Evolutionary conservation across 2,888 invertebrate species (phyloP).

Genomic region (Lasius platythorax): DNA sequence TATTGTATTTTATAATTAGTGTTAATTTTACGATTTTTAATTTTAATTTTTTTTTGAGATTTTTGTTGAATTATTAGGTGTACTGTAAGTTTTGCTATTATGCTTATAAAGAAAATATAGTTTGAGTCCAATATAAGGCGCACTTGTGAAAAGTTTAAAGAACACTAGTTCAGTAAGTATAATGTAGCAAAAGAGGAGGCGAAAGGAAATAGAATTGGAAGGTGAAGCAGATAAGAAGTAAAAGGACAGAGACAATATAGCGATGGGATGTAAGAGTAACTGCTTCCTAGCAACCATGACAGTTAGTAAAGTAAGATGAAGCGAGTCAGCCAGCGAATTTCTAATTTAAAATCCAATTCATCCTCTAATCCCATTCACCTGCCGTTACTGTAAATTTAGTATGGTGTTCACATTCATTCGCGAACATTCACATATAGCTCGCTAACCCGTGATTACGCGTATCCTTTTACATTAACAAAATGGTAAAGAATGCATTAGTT

Average conservation of each 20-base stretch:
- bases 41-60: not conserved
- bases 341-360: slow-evolving; percentile 58
- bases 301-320: slow-evolving; percentile 52
- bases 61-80: not conserved
- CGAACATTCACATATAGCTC: not conserved
- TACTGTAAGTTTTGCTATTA: slow-evolving; percentile 1
- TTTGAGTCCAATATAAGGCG: not conserved
- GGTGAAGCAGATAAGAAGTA: not conserved
- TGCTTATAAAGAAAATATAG: slow-evolving; percentile 16
- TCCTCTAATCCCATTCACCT: slow-evolving; percentile 50
- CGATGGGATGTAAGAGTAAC: slow-evolving; percentile 39
- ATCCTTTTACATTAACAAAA: slow-evolving; percentile 30
- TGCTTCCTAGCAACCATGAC: slow-evolving; percentile 46
- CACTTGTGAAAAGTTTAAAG: slow-evolving; percentile 14
- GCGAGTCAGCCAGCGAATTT: slow-evolving; percentile 42
- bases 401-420: slow-evolving; percentile 30
- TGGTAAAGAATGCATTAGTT: not conserved
- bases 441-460: slow-evolving; percentile 10
- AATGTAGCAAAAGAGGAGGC: slow-evolving; percentile 33
- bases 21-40: not conserved
- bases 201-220: slow-evolving; percentile 34
- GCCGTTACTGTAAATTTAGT: slow-evolving; percentile 39
- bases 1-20: not conserved
- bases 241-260: slow-evolving; percentile 35
- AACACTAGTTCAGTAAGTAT: slow-evolving; percentile 17